A percentile compares a stretch with the other conserved stretches of the same genome.
These are phyloP conservation scores for Ammospiza caudacuta DNA, from an alignment of 2,113 vertebrate genomes.

Conservation along the genomic window DNA sequence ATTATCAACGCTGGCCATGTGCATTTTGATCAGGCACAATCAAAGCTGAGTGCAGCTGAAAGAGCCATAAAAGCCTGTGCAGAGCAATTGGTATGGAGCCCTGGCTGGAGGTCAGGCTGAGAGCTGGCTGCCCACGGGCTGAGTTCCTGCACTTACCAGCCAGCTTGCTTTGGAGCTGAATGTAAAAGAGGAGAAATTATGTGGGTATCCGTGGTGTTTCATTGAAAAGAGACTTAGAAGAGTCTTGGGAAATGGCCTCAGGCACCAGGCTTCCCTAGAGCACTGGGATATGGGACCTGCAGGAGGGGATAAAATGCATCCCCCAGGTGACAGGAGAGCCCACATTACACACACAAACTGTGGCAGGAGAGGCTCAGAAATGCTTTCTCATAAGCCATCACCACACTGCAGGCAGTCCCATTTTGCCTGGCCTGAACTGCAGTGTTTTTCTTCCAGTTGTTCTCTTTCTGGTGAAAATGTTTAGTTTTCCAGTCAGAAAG, in stretches of 20 bases:
- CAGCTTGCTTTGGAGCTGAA: neutral
- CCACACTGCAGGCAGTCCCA: neutral
- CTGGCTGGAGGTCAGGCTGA: conserved; percentile 26
- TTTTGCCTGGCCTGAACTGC: neutral
- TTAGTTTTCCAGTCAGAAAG: neutral
- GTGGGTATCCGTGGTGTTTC: fast-evolving
- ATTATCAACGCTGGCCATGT: conserved; percentile 38
- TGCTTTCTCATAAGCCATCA: neutral
- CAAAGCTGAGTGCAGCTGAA: conserved; percentile 57
- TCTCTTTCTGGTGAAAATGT: neutral
- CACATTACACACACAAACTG: neutral
- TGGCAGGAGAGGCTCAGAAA: neutral
- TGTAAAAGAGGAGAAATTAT: neutral
- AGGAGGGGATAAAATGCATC: neutral
- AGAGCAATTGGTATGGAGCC: conserved; percentile 17
- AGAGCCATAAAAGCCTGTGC: conserved; percentile 40
- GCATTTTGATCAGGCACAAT: conserved; percentile 64
- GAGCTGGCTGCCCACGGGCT: neutral
- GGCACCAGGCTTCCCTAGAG: neutral
- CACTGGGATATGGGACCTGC: neutral
- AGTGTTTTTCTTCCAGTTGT: neutral
- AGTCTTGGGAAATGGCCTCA: fast-evolving
- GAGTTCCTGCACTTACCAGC: neutral
- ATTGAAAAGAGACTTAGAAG: neutral
- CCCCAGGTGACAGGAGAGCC: neutral